Conservation (phyloP, 1,140 invertebrate genomes). For the Anoplophora glabripennis region DNA sequence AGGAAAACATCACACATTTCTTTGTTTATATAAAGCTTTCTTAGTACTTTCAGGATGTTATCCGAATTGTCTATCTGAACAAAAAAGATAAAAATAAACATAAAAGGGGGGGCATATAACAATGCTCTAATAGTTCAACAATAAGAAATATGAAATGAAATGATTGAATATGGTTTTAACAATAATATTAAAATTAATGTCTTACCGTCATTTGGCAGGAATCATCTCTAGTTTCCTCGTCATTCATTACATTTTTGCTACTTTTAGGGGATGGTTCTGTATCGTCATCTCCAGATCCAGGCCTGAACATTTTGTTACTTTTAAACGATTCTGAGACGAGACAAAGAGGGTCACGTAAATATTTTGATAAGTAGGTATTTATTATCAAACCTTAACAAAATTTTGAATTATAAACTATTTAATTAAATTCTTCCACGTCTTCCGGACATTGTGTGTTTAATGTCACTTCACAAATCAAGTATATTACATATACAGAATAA, state of each 20-base stretch:
- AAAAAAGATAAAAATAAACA: background rate
- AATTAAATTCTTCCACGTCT: no score
- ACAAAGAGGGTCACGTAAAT: no score
- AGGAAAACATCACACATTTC: conserved; percentile 45
- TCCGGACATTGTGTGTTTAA: no score
- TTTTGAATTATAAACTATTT: no score
- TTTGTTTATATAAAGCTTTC: conserved; percentile 40
- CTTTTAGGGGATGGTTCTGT: conserved; percentile 7
- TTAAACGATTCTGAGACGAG: no score
- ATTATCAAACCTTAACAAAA: no score
- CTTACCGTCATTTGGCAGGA: conserved; percentile 25
- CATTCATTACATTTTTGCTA: background rate
- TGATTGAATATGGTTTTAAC: background rate
- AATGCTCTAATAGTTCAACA: background rate
- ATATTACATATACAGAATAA: no score
- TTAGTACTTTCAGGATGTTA: conserved; percentile 40
- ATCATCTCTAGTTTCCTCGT: background rate
- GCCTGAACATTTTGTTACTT: background rate
- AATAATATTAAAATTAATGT: background rate
- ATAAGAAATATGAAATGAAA: background rate
- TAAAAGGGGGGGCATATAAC: background rate
- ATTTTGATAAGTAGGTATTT: no score
- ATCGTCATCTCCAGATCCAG: background rate
- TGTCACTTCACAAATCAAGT: no score
- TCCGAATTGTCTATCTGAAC: conserved; percentile 41